Base-by-base conservation (phyloP, 2,888 invertebrate genomes). In the Euzetes globulus region DNA sequence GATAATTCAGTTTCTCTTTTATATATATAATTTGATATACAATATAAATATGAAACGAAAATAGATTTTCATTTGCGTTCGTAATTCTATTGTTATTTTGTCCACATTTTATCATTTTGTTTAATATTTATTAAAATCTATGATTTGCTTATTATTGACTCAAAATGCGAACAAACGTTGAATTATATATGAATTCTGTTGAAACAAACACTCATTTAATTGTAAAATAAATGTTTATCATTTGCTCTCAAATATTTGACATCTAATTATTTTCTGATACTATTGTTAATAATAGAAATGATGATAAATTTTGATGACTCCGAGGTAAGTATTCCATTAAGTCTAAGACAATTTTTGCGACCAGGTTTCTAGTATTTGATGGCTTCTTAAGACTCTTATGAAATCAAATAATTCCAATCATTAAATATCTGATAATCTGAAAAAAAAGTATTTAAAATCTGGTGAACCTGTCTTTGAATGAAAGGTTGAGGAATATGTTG, bases 1-100 rank as follows among this genome's bases (percentile, higher is more conserved):
- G 63, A 65, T 65, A 65, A 65, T 65, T 65, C 33, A 65, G 33
- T 65, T 63, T 65, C 63, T 65, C 33, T 65, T 65, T 37, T 19
- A 65, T 65, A 65, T 25, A 63, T 29, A 22, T 11, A 22, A 60
- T 60, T 27, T 22, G 5, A 25, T 60, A 25, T 9, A 52, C 19
- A 27, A 58, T 58, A 58, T 58, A 58, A 50, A 50, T 50, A 50
- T n/a, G 41, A 41, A 41, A 41, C 41, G 33, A 33, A 33, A 33
- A 6, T 33, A 41, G 11, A 11, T n/a, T n/a, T 50, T 50, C 50
- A 50, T 50, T 50, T 19, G 1, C n/a, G 5, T 5, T 9, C 50
- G n/a, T 11, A 9, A 41, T 11, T 41, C 41, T 9, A 41, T 41
- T 41, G 50, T 50, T n/a, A 3, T 50, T 50, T 50, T 50, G 50